phyloP scores from a whole-genome alignment of 2,888 invertebrate genomes.

The Nymphalis c-album region DNA sequence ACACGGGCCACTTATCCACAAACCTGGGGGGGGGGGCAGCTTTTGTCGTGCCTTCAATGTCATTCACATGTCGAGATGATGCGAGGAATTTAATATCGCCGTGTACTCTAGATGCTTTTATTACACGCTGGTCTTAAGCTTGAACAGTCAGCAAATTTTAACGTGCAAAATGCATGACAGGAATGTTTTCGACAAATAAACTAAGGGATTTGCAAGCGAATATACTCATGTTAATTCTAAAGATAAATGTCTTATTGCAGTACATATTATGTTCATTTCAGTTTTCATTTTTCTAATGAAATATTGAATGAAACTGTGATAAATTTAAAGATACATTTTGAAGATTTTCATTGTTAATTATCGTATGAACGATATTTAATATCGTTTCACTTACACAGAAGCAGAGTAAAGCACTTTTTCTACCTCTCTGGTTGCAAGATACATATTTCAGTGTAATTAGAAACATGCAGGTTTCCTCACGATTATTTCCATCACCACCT shows the following conservation, averaged over 20 bases:
- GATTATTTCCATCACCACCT: background rate
- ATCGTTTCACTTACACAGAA: no score
- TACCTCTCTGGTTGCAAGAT: no score
- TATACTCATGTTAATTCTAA: background rate
- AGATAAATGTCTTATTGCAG: background rate
- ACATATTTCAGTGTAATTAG: no score
- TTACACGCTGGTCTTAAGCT: conserved; percentile 27
- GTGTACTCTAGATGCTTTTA: conserved; percentile 32
- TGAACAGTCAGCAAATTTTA: conserved; percentile 14
- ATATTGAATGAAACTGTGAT: no score
- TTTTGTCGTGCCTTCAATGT: conserved; percentile 27
- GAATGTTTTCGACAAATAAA: conserved; percentile 14
- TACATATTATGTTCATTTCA: no score
- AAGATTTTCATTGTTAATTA: no score
- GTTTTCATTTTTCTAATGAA: no score
- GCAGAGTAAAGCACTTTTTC: no score
- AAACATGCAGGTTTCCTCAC: no score
- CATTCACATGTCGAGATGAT: conserved; percentile 30
- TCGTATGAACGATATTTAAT: no score
- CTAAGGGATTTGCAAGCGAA: background rate
- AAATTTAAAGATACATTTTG: no score
- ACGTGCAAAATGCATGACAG: conserved; percentile 25
- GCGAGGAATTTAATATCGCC: conserved; percentile 39
- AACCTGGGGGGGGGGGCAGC: conserved; percentile 10
- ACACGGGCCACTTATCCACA: conserved; percentile 17